Evolutionary conservation across 2,888 invertebrate species (phyloP).

Genomic region (Drosophila vallismaia): DNA sequence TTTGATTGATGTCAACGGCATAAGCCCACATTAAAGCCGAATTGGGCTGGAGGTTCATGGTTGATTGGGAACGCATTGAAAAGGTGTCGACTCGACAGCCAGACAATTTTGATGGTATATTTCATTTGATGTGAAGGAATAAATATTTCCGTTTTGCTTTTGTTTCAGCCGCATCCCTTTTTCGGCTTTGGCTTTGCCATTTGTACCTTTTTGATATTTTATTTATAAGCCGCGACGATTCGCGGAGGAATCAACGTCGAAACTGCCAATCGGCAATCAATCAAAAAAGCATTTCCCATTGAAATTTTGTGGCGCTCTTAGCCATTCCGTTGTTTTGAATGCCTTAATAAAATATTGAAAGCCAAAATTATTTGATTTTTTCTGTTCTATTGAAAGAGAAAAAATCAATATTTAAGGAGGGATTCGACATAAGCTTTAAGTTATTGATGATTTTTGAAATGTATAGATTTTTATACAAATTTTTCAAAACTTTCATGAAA

Average conservation of each 20-base stretch:
- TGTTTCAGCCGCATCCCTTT: slow-evolving; percentile 32
- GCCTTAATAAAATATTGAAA: slow-evolving; percentile 34
- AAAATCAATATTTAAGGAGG: slow-evolving; percentile 54
- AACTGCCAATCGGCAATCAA: slow-evolving; percentile 76
- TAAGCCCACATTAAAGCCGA: neutral
- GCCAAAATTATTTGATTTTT: slow-evolving; percentile 9
- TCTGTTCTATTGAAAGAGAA: slow-evolving; percentile 2
- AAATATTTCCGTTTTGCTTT: slow-evolving; percentile 60
- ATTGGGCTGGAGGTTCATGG: slow-evolving; percentile 49
- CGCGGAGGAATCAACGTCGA: slow-evolving; percentile 67
- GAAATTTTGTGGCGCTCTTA: slow-evolving; percentile 51
- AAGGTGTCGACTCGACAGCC: slow-evolving; percentile 67
- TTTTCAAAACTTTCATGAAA: neutral
- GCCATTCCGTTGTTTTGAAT: slow-evolving; percentile 17
- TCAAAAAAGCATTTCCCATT: slow-evolving; percentile 64
- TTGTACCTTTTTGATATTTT: slow-evolving; percentile 58
- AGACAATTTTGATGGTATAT: slow-evolving; percentile 76
- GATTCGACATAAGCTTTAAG: neutral
- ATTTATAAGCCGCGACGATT: slow-evolving; percentile 68
- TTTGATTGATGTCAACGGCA: slow-evolving; percentile 71
- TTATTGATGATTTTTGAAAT: neutral
- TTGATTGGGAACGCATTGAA: slow-evolving; percentile 67
- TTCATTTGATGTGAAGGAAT: slow-evolving; percentile 73
- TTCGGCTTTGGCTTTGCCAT: slow-evolving; percentile 35
- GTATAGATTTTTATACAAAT: too few relatives aligned